A percentile compares a stretch with the other conserved stretches of the same genome.
Evolutionary conservation across 2,888 invertebrate species (phyloP).

Genomic region (Tenodera sinensis): DNA sequence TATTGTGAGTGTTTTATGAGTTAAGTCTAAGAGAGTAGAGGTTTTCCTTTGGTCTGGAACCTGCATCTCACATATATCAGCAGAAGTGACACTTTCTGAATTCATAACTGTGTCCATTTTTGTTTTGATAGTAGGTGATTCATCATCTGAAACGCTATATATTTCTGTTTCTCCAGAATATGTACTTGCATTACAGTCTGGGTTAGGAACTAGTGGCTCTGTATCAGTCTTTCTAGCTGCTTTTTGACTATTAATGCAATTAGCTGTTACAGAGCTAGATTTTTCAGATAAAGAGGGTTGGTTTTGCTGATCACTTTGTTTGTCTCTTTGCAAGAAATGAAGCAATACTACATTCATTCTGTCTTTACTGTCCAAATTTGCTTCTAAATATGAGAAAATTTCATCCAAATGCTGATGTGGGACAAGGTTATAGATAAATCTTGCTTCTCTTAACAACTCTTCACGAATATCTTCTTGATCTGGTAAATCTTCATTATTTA

Average conservation of each 20-base stretch:
- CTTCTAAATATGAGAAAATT: background rate
- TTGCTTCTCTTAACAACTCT: background rate
- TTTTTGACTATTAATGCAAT: no score
- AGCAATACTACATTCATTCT: background rate
- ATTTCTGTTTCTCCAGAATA: background rate
- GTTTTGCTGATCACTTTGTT: background rate
- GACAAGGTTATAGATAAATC: background rate
- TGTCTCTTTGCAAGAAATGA: background rate
- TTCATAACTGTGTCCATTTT: background rate
- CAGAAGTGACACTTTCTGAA: background rate
- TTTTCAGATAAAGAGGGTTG: no score
- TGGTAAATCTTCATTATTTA: background rate
- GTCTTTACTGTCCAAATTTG: background rate
- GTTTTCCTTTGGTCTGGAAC: background rate
- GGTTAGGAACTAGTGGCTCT: background rate
- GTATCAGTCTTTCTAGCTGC: background rate
- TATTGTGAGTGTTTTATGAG: background rate
- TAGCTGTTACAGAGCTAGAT: no score
- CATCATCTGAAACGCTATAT: background rate
- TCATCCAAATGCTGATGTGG: background rate
- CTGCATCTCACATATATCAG: background rate
- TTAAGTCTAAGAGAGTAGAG: background rate
- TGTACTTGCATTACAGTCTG: background rate
- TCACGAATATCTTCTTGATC: background rate
- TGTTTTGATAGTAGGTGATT: background rate